Conservation (phyloP, 1,140 invertebrate species). For the Cydia fagiglandana region DNA sequence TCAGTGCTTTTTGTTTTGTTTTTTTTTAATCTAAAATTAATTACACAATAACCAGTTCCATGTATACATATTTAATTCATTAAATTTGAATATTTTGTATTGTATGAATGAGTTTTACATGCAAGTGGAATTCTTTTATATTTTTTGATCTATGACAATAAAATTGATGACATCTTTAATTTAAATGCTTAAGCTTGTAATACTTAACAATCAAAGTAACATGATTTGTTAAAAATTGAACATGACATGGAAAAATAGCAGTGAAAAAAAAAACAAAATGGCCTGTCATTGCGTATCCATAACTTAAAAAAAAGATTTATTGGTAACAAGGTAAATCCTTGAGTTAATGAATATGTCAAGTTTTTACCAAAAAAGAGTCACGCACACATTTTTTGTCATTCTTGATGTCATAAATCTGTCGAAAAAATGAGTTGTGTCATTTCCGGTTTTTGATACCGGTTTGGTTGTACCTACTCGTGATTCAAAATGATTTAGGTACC, state of each 20-base stretch:
- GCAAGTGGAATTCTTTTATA: not conserved
- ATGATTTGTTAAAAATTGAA: not conserved
- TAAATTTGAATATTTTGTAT: not conserved
- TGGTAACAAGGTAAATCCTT: not conserved
- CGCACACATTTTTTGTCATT: conserved; percentile 7
- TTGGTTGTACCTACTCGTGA: not conserved
- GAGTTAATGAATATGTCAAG: conserved; percentile 6
- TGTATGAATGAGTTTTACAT: not conserved
- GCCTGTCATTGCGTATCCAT: not conserved
- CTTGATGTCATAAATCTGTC: conserved; percentile 14
- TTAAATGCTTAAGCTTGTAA: not conserved
- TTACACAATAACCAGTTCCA: not conserved
- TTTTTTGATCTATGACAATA: not conserved
- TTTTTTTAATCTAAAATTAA: not conserved
- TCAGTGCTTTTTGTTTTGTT: too few species aligned
- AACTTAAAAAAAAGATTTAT: conserved; percentile 17
- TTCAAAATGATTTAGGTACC: not conserved
- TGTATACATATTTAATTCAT: not conserved
- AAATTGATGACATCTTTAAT: not conserved
- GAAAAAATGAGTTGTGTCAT: not conserved
- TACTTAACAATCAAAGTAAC: not conserved
- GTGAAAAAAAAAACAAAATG: conserved; percentile 1
- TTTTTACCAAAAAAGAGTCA: not conserved
- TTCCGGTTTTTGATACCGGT: conserved; percentile 9
- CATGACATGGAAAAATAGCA: not conserved